Evolutionary conservation across 2,888 invertebrate species (phyloP).

Genomic region (Tetranychus truncatus): DNA sequence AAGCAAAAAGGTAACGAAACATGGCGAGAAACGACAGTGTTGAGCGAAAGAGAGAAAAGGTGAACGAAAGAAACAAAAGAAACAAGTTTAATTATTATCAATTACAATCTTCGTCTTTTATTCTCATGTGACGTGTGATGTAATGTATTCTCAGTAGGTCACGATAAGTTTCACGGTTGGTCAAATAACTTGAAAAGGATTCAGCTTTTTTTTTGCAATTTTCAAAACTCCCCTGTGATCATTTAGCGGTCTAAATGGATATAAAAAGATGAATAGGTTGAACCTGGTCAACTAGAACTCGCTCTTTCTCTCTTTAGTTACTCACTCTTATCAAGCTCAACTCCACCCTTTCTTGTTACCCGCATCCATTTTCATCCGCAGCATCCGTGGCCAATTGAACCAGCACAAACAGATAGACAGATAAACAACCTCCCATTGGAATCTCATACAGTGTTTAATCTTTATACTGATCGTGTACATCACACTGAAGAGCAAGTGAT

Average conservation of each 20-base stretch:
- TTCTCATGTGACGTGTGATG: background rate
- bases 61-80: too few relatives aligned
- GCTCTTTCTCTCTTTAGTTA: background rate
- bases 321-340: background rate
- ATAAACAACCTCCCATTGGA: background rate
- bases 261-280: background rate
- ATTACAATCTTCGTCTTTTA: too few relatives aligned
- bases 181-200: constrained; percentile 1
- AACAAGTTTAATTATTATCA: too few relatives aligned
- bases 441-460: background rate
- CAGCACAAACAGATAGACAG: background rate
- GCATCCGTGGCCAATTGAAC: constrained; percentile 1
- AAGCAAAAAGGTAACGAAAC: too few relatives aligned
- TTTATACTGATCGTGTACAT: background rate
- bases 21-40: too few relatives aligned
- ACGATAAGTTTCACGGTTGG: constrained; percentile 1
- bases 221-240: background rate
- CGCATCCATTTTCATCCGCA: background rate
- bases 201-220: background rate
- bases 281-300: constrained; percentile 4
- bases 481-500: background rate
- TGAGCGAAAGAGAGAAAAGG: too few relatives aligned
- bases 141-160: background rate
- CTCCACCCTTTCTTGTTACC: background rate
- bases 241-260: background rate